Base-by-base conservation (phyloP, 2,888 invertebrate genomes). In the Rhingia campestris region DNA sequence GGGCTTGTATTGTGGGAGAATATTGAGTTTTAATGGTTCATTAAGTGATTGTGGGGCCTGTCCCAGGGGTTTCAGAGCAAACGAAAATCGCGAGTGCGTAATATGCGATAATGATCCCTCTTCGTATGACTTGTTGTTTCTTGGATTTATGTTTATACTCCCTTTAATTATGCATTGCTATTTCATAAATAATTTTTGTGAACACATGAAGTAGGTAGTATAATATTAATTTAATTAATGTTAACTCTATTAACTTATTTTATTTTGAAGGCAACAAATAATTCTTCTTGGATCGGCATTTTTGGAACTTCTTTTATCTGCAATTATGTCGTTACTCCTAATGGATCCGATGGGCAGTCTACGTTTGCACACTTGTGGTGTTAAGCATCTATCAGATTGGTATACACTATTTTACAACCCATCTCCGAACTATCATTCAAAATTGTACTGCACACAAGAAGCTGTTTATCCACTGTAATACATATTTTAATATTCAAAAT, bases 391-490 rank as follows among this genome's bases (percentile, higher is more conserved):
- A 30, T 95, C 97, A 0, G 99, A 99, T 92, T 99, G 99, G 99
- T 99, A 99, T 90, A 98, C 99, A 0, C 92, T 99, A 87, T 93
- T 99, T 81, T 94, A 98, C 89, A 99, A 99, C 92, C 99, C 99
- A 5, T 95, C 94, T 86, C 97, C 98, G 0, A 96, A 98, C 91
- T 99, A 98, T 92, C 96, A 96, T 75, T 94, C 95, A 82, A 95
- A 95, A 14, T 91, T 99, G 67, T 95, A 98, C 91, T 99, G 99
- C 91, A 98, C 99, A 0, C 98, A 99, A 89, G 99, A 99, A 92
- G 98, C 98, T 73, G 98, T 99, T 0, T 99, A 98, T 93, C 99
- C 99, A 53, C 92, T 99, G 97, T 99, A 93, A 94, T 95, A 93
- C n/a, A 45, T 45, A 45, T 43, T 43, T 22, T 22, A 22, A 22